Evolutionary conservation across 2,113 vertebrate genomes (phyloP).

Genomic region (Rhodinocichla rosea): DNA sequence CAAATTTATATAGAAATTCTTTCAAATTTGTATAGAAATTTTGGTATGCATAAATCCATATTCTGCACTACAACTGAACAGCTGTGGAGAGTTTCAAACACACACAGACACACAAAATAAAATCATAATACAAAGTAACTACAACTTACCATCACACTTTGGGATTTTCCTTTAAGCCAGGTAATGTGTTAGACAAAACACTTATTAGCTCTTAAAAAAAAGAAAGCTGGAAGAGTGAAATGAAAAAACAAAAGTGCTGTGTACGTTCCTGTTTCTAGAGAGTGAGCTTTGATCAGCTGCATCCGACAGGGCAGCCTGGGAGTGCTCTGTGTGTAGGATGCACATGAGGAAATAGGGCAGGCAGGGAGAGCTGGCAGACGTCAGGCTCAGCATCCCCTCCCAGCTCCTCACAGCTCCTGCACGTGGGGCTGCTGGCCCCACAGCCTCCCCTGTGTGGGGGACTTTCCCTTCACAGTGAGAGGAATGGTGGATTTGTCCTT

Average conservation of each 20-base stretch:
- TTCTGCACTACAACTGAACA: not conserved
- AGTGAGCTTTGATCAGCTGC: not conserved
- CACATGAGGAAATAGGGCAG: not conserved
- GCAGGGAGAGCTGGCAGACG: accelerated
- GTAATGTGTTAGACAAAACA: accelerated
- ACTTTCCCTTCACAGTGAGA: not conserved
- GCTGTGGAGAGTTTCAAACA: not conserved
- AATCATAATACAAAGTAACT: not conserved
- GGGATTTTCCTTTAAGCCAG: not conserved
- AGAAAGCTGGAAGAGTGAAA: not conserved
- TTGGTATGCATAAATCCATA: not conserved
- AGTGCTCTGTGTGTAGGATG: not conserved
- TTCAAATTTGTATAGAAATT: not conserved
- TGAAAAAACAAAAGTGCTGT: not conserved
- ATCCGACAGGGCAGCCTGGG: not conserved
- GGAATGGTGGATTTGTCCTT: no score
- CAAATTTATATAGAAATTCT: not conserved
- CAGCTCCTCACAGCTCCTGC: not conserved
- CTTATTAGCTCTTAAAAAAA: not conserved
- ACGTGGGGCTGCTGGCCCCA: not conserved
- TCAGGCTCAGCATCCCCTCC: not conserved
- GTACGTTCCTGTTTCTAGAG: not conserved
- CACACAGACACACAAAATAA: not conserved
- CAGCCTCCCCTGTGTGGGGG: not conserved
- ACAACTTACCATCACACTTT: not conserved